phyloP scores from a whole-genome alignment of 2,888 invertebrate species.

The Thereva nobilitata region DNA sequence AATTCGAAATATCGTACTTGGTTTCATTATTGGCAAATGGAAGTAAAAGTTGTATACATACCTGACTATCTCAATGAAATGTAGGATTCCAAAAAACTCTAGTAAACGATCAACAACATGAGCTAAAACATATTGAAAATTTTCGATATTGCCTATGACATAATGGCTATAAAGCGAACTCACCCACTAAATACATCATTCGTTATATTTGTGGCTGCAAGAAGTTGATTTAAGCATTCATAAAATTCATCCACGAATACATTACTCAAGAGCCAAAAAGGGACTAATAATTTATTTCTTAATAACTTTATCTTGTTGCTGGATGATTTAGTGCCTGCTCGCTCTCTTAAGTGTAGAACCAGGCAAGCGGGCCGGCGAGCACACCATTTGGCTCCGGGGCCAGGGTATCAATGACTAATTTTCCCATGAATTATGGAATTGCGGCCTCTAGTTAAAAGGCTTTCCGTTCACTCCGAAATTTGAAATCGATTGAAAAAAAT shows the following conservation, averaged over 20 bases:
- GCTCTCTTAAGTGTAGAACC: conserved; percentile 6
- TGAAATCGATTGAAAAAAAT: conserved; percentile 28
- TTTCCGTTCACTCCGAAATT: conserved; percentile 10
- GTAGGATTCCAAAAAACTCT: too few species aligned
- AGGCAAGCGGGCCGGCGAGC: conserved; percentile 25
- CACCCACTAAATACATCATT: too few species aligned
- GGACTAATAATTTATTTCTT: conserved; percentile 34
- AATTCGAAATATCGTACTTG: too few species aligned
- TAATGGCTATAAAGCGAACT: too few species aligned
- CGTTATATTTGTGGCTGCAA: background rate
- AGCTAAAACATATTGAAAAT: too few species aligned
- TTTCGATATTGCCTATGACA: too few species aligned
- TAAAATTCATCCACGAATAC: conserved; percentile 25
- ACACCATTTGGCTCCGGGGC: conserved; percentile 6
- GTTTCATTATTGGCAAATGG: too few species aligned
- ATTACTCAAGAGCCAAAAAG: conserved; percentile 33
- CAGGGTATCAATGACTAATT: conserved; percentile 34
- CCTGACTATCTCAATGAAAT: too few species aligned
- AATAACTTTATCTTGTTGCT: conserved; percentile 36
- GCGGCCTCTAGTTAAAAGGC: conserved; percentile 22
- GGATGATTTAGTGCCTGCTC: conserved; percentile 29
- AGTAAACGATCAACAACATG: too few species aligned
- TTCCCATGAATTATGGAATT: conserved; percentile 30
- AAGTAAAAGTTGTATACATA: too few species aligned
- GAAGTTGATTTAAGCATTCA: conserved; percentile 14